These are phyloP conservation scores for Vanessa atalanta DNA, from an alignment of 1,140 invertebrate species.

Conservation along the genomic window DNA sequence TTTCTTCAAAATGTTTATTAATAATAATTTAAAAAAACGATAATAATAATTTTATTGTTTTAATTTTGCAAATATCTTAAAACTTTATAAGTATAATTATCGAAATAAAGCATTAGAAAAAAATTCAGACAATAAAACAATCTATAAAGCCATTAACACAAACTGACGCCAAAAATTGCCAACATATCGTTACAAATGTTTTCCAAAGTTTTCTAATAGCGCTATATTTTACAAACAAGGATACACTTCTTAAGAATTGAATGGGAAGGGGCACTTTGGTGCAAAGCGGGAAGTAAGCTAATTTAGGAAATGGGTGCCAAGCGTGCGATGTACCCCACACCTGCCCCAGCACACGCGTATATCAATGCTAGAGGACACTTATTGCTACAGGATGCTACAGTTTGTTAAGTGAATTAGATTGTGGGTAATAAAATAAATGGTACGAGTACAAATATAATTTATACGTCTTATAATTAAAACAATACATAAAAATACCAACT, in stretches of 20 bases:
- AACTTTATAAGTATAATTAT: no score
- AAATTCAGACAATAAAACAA: no score
- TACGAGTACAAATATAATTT: neutral
- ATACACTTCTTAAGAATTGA: slow-evolving; percentile 25
- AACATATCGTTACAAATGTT: slow-evolving; percentile 12
- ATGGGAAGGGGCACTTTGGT: slow-evolving; percentile 23
- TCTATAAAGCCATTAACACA: neutral
- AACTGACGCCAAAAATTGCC: neutral
- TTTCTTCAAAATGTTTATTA: no score
- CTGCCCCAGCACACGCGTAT: slow-evolving; percentile 23
- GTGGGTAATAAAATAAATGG: neutral
- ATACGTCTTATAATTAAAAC: no score
- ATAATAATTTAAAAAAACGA: no score
- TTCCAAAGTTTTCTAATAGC: slow-evolving; percentile 14
- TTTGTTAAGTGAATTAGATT: slow-evolving; percentile 1
- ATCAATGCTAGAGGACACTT: slow-evolving; percentile 24
- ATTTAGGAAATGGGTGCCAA: slow-evolving; percentile 32
- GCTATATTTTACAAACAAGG: slow-evolving; percentile 24
- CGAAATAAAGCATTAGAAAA: no score
- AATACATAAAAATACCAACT: no score
- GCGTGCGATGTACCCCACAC: slow-evolving; percentile 20
- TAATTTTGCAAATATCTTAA: no score
- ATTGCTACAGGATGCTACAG: slow-evolving; percentile 1
- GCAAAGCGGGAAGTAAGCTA: slow-evolving; percentile 28
- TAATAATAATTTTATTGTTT: no score